phyloP scores from a whole-genome alignment of 2,797 vertebrate species.

The Furcifer pardalis region DNA sequence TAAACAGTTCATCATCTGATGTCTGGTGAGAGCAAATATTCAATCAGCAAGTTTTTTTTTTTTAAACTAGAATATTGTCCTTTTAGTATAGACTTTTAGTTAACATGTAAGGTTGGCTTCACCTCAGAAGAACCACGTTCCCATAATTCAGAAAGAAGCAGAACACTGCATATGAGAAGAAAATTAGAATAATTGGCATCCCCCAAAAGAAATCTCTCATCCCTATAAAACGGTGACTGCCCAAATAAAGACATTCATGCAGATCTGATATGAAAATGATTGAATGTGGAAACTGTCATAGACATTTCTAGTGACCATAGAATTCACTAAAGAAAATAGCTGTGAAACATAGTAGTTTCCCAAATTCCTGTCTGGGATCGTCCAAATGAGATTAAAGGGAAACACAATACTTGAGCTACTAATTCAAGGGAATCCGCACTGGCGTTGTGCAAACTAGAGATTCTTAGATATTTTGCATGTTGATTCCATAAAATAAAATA shows the following conservation, averaged over 20 bases:
- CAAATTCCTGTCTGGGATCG: not conserved
- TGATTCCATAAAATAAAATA: too few relatives aligned
- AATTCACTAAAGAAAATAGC: not conserved
- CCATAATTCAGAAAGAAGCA: not conserved
- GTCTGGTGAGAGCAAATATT: not conserved
- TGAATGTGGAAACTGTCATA: not conserved
- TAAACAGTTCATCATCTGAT: not conserved
- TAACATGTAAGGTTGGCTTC: not conserved
- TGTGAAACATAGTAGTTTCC: too few relatives aligned
- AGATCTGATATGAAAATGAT: not conserved
- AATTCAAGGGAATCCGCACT: not conserved
- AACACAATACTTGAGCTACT: not conserved
- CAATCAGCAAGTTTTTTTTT: not conserved
- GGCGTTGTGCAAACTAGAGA: too few relatives aligned
- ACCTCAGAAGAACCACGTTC: not conserved
- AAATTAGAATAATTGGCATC: not conserved
- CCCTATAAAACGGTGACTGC: not conserved
- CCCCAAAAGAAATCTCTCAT: not conserved
- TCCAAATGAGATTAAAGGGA: not conserved
- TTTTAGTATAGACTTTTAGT: not conserved
- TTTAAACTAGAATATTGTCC: not conserved
- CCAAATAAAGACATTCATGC: not conserved
- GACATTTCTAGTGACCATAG: not conserved
- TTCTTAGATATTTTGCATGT: too few relatives aligned
- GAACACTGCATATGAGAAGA: not conserved